Evolutionary conservation across 2,113 vertebrate genomes (phyloP).

Genomic region (Harpagus bidentatus): DNA sequence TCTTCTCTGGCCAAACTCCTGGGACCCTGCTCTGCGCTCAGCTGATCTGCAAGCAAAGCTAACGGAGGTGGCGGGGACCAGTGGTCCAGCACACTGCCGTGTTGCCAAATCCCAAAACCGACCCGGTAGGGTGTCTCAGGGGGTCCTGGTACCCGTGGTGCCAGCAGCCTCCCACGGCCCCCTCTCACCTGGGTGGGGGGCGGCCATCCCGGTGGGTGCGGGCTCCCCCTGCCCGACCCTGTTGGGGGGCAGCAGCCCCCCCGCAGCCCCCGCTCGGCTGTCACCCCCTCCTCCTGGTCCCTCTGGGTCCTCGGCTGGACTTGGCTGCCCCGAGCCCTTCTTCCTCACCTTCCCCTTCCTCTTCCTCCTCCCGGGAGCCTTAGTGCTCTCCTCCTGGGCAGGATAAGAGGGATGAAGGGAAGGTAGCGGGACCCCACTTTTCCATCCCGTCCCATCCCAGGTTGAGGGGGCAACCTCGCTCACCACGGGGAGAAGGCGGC

Average conservation of each 20-base stretch:
- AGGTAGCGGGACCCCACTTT: fast-evolving
- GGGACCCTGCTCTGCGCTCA: fast-evolving
- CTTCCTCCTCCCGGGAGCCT: constrained; percentile 70
- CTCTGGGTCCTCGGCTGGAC: neutral
- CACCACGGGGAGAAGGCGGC: constrained; percentile 74
- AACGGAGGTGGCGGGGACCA: fast-evolving
- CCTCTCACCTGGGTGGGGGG: neutral
- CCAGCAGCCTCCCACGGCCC: neutral
- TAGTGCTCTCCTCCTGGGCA: constrained; percentile 58
- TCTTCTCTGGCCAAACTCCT: fast-evolving
- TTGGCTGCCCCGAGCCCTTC: neutral
- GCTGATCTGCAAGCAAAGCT: neutral
- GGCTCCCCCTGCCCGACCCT: constrained; percentile 23
- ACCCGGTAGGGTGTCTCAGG: fast-evolving
- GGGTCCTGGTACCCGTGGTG: neutral
- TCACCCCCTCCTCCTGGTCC: constrained; percentile 9
- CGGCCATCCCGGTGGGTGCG: fast-evolving
- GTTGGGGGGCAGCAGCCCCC: constrained; percentile 17
- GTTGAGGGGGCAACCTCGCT: neutral
- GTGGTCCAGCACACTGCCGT: fast-evolving
- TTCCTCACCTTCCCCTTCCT: constrained; percentile 59
- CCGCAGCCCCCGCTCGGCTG: constrained; percentile 19
- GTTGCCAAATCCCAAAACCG: fast-evolving
- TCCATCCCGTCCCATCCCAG: fast-evolving
- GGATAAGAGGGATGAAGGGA: neutral